Evolutionary conservation across 2,113 vertebrate genomes (phyloP).

Genomic region (Entelurus aequoreus): DNA sequence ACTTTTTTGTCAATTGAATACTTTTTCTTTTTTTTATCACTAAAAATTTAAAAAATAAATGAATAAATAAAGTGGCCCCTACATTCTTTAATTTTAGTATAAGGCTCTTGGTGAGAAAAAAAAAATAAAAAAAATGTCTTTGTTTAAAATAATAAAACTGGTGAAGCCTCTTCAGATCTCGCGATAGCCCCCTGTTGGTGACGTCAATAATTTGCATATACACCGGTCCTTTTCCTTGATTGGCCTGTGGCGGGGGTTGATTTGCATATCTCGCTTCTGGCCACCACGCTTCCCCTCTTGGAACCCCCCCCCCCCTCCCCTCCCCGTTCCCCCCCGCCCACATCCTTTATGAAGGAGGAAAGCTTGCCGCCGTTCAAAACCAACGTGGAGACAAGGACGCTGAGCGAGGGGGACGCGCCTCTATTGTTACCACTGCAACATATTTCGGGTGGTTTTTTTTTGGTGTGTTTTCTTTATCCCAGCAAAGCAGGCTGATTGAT

Average conservation of each 20-base stretch:
- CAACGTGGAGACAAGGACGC: constrained; percentile 40
- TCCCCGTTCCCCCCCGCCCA: not conserved
- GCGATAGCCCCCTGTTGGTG: not conserved
- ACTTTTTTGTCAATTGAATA: too few species aligned
- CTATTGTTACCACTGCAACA: constrained; percentile 37
- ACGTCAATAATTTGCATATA: constrained; percentile 60
- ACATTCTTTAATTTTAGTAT: not conserved
- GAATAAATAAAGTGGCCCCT: not conserved
- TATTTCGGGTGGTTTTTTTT: not conserved
- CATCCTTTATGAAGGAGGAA: constrained; percentile 38
- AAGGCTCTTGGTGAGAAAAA: not conserved
- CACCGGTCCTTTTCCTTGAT: constrained; percentile 40
- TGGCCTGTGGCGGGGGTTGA: constrained; percentile 44
- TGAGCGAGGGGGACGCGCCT: constrained; percentile 21
- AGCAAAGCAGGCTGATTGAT: constrained; percentile 9
- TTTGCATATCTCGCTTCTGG: constrained; percentile 18
- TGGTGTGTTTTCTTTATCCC: not conserved
- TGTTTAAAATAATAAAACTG: not conserved
- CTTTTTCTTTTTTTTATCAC: too few species aligned
- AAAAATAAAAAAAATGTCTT: too few species aligned
- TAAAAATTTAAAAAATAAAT: not conserved
- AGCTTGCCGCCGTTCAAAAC: constrained; percentile 23
- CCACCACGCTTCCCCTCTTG: constrained; percentile 16
- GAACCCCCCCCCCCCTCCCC: not conserved
- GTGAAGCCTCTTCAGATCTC: not conserved